Base-by-base conservation (phyloP, 2,888 invertebrate species). In the Diarsia brunnea region DNA sequence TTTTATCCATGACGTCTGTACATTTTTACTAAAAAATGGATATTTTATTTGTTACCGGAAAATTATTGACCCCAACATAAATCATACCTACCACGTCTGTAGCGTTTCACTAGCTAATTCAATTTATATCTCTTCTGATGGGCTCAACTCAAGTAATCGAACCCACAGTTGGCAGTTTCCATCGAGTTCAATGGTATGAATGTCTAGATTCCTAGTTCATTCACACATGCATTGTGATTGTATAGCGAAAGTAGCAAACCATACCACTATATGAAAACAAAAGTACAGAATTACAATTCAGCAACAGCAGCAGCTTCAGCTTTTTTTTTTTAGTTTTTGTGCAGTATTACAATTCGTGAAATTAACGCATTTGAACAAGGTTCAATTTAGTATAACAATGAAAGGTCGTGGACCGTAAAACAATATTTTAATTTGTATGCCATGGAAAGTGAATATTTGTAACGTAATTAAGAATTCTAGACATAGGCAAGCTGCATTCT, bases 181-280 rank as follows among this genome's bases (percentile, higher is more conserved):
- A 16, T 24, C 4, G n/a, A 66, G 21, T 49, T 31, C 4, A 78
- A 43, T 19, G 49, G 11, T 31, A 58, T 24, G 53, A 53, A 53
- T 47, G n/a, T 60, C 27, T 45, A 53, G 27, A 53, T 73, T 61
- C 12, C n/a, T 27, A 60, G 53, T 55, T 79, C 43, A 51, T 74
- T 55, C 55, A 49, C 7, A 64, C 14, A 79, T 67, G 61, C 45
- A 43, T 55, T 79, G 53, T 45, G 58, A 51, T 71, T 65, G 51
- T 51, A 10, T 49, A 31, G 53, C 19, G 74, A 79, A 78, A 78
- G 80, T 64, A 63, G 65, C 12, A 27, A 69, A 11, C 43, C 24
- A 58, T 51, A 38, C n/a, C 31, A 63, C 21, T 77, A 14, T 71
- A 55, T 67, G 24, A 74, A 78, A 78, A 79, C 61, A 79, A 49